Percentiles rank a stretch among this genome's conserved stretches.
Conservation (phyloP, 2,797 vertebrate genomes). For the Ceyx erithaca region DNA sequence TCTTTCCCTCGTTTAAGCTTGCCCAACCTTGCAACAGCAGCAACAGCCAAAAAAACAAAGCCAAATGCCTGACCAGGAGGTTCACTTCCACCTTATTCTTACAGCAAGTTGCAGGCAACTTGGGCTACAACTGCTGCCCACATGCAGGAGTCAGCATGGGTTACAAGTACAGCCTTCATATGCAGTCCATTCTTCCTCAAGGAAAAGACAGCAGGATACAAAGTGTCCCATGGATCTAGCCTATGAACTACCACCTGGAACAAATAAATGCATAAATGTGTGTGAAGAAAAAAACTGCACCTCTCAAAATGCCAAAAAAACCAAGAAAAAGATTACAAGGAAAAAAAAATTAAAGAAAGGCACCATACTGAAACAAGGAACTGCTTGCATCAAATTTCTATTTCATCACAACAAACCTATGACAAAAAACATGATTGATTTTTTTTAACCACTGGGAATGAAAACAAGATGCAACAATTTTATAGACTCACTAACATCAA, state of each 20-base stretch:
- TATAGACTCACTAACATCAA: not conserved
- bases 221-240: not conserved
- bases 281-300: not conserved
- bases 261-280: not conserved
- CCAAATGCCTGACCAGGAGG: not conserved
- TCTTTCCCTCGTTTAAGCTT: not conserved
- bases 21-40: not conserved
- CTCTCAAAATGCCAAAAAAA: conserved; percentile 1
- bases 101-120: not conserved
- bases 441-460: conserved; percentile 17
- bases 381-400: not conserved
- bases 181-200: not conserved
- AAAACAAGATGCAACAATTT: conserved; percentile 26
- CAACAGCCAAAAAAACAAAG: not conserved
- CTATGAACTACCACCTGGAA: not conserved
- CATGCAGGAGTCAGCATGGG: not conserved
- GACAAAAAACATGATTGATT: not conserved
- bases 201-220: not conserved
- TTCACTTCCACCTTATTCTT: not conserved
- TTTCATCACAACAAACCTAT: not conserved
- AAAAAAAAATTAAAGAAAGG: not conserved
- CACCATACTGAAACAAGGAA: not conserved
- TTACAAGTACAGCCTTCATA: not conserved
- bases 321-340: not conserved
- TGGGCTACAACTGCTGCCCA: not conserved